Evolutionary conservation across 1,140 invertebrate species (phyloP), one percentile per base, ranked within the genome.

Genomic region (Grapholita molesta): DNA sequence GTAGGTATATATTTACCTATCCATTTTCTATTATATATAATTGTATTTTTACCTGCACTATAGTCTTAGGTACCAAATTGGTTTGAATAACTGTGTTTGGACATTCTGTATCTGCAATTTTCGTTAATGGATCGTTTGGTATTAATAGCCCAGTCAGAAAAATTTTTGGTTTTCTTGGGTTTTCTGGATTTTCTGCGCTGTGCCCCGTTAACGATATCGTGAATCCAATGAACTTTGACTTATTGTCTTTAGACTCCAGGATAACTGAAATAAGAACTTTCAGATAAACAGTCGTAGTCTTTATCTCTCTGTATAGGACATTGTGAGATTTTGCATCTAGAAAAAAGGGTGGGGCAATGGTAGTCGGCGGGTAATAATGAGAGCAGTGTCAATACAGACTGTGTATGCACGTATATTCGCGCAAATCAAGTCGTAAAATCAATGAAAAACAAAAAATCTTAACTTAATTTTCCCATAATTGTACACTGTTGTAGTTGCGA

Each of bases 151-250:
- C 42, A 21, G 42, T 18, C 7, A 21, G 3, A 18, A 89, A 57
- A 8, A 70, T 68, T 2, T 79, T 74, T 0, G 86, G 86, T 57
- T 79, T 86, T 0, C 86, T 71, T 2, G 75, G 78, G 30, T 91
- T 91, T 12, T 82, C 84, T 9, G 79, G 78, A 21, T 90, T 89
- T 1, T 70, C 52, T 32, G 74, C 73, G 0, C 74, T 80, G 25
- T 88, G 83, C 21, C 77, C 86, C 6, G 72, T 79, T 0, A 83
- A 73, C 4, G 83, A 85, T 78, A 91, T 90, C 6, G 85, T 87
- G 35, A 89, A 90, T 1, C 83, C 88, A 9, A 91, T 90, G 66
- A 91, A 91, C 0, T 82, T 83, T 0, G 85, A 79, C 4, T 69
- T 74, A 3, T 57, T 68, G 52, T 88, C 84, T 4, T 78, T 75